A percentile compares a stretch with the other conserved stretches of the same genome.
Conservation (phyloP, 1,140 invertebrate species). For the Babylonia areolata region DNA sequence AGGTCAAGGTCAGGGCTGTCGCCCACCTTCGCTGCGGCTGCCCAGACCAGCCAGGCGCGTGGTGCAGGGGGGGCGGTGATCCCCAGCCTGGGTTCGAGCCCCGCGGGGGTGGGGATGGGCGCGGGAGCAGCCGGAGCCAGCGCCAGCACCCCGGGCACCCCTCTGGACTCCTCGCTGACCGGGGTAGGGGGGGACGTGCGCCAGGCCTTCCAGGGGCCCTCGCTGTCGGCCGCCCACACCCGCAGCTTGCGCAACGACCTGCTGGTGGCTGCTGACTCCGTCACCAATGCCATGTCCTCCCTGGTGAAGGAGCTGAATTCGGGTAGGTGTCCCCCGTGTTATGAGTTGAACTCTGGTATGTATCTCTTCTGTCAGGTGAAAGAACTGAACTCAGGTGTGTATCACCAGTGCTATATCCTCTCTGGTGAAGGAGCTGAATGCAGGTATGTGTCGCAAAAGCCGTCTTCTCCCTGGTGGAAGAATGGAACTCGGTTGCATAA, state of each 20-base stretch:
- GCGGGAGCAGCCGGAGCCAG: conserved; percentile 62
- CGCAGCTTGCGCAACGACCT: conserved; percentile 83
- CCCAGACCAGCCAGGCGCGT: conserved; percentile 40
- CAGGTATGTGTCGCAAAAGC: too few species aligned
- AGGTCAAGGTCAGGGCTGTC: conserved; percentile 87
- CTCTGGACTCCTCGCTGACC: conserved; percentile 69
- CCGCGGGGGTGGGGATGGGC: conserved; percentile 20
- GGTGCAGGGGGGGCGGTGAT: conserved; percentile 42
- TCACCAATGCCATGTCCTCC: conserved; percentile 97
- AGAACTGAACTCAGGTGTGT: too few species aligned
- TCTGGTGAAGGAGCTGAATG: too few species aligned
- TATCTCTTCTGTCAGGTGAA: too few species aligned
- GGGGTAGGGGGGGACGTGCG: conserved; percentile 78
- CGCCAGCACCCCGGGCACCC: conserved; percentile 65
- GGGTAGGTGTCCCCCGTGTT: too few species aligned
- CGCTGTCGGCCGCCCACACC: conserved; percentile 54
- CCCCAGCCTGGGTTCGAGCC: conserved; percentile 43
- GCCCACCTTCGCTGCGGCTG: conserved; percentile 79
- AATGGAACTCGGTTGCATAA: too few species aligned
- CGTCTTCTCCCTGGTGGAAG: too few species aligned
- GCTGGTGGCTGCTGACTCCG: conserved; percentile 93
- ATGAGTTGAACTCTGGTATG: too few species aligned
- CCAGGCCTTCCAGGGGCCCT: conserved; percentile 63
- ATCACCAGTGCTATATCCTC: too few species aligned
- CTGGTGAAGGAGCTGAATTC: conserved; percentile 96